Conservation (phyloP, 1,140 invertebrate species). For the Apocrypta bakeri region DNA sequence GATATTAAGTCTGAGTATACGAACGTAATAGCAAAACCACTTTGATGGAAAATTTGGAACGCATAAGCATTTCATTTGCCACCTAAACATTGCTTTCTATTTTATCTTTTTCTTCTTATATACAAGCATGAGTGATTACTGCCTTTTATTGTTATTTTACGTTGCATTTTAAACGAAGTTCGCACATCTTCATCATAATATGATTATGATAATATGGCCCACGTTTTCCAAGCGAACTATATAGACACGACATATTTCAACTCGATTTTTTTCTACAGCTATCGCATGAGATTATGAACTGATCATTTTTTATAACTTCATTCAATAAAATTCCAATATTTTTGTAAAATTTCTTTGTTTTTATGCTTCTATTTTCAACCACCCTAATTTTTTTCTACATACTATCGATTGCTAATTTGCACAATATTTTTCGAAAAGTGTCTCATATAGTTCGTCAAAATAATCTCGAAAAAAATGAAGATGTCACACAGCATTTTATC, state of each 20-base stretch:
- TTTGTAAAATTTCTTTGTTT: constrained; percentile 13
- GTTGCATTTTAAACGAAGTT: background rate
- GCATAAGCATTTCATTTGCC: too few relatives aligned
- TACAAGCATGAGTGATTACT: constrained; percentile 20
- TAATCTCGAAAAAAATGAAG: background rate
- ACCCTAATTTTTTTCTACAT: background rate
- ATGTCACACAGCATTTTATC: background rate
- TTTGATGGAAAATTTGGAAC: too few relatives aligned
- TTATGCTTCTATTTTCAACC: background rate
- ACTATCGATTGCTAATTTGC: background rate
- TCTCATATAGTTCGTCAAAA: background rate
- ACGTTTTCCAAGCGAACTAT: background rate
- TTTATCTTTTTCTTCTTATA: background rate
- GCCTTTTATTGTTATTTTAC: background rate
- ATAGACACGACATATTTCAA: background rate
- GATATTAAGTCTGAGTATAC: constrained; percentile 34
- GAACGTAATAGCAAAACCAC: too few relatives aligned
- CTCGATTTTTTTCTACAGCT: background rate
- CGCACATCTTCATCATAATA: background rate
- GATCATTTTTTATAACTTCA: background rate
- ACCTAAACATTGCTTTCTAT: background rate
- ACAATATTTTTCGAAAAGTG: background rate
- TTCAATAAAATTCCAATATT: constrained; percentile 23
- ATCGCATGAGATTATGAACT: constrained; percentile 1
- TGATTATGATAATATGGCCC: too few relatives aligned